Evolutionary conservation across 1,140 invertebrate species (phyloP).

Genomic region (Amyelois transitella): DNA sequence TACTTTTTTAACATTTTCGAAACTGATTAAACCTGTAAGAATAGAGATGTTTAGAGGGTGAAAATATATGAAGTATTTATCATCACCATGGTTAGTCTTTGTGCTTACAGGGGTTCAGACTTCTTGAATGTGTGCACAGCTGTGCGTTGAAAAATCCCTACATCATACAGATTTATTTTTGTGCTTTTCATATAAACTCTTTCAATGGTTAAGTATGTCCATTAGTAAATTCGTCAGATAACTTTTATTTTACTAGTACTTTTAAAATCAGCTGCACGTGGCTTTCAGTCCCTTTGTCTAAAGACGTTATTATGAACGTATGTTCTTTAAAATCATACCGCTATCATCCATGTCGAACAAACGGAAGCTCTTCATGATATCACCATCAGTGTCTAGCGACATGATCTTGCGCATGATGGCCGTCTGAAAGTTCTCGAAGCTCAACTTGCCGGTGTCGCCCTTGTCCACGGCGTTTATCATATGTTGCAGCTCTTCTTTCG

Average conservation of each 20-base stretch:
- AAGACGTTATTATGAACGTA: no score
- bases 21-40: slow-evolving; percentile 48
- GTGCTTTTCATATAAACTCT: no score
- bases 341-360: slow-evolving; percentile 53
- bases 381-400: slow-evolving; percentile 49
- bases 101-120: no score
- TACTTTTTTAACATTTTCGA: slow-evolving; percentile 58
- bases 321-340: slow-evolving; percentile 30
- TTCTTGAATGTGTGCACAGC: no score
- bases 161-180: no score
- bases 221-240: no score
- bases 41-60: background rate
- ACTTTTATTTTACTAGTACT: no score
- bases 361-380: slow-evolving; percentile 64
- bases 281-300: no score
- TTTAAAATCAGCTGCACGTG: no score
- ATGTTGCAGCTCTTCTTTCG: slow-evolving; percentile 55
- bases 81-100: no score
- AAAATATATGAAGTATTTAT: background rate
- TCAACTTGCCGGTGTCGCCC: slow-evolving; percentile 51
- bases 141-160: no score
- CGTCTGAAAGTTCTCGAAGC: slow-evolving; percentile 62
- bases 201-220: no score
- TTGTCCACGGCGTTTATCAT: slow-evolving; percentile 60
- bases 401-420: slow-evolving; percentile 65